Base-by-base conservation (phyloP, 2,113 vertebrate genomes). In the Arenaria interpres region DNA sequence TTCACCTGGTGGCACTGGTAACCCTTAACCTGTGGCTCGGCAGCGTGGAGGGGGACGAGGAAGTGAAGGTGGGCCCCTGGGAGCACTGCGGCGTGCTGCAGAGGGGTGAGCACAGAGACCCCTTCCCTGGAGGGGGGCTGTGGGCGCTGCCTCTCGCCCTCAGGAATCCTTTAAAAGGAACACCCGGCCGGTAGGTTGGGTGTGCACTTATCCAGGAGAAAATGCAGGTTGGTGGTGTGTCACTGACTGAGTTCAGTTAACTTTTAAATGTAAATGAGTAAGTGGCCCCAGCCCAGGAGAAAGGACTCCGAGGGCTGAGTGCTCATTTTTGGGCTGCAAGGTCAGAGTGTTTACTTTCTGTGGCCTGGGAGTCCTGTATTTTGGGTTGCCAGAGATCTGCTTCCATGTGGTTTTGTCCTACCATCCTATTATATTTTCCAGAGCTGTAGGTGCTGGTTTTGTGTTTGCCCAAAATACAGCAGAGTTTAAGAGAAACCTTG, bases 81-180 rank as follows among this genome's bases (percentile, higher is more conserved):
- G 53, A 25, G n/a, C 6, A 21, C 37, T 83, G n/a, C 33, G 63
- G 1, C 0, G 0, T 43, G n/a, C 27, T 71, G 43, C 28, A 68
- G 7, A 25, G 51, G 0, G 0, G 0, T 28, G n/a, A 45, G 21
- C 39, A 20, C 2, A 67, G 71, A 50, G 16, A 25, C 1, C 11
- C 14, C 22, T 21, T 50, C 43, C 21, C 43, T 59, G 28, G 4
- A 1, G 41, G 53, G 37, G 45, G n/a, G 17, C 16, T 63, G 1
- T n/a, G 53, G 53, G 53, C 30, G 37, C 46, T 81, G 8, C 50
- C 64, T 64, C 37, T 59, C 10, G 8, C 1, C 2, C 24, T 41
- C 12, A 46, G 76, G 25, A 80, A 28, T 7, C 75, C 17, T 53
- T 91, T 50, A 37, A 75, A 78, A 67, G 32, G n/a, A 88, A 14